Evolutionary conservation across 2,888 invertebrate genomes (phyloP).

Genomic region (Trichacis sp.): DNA sequence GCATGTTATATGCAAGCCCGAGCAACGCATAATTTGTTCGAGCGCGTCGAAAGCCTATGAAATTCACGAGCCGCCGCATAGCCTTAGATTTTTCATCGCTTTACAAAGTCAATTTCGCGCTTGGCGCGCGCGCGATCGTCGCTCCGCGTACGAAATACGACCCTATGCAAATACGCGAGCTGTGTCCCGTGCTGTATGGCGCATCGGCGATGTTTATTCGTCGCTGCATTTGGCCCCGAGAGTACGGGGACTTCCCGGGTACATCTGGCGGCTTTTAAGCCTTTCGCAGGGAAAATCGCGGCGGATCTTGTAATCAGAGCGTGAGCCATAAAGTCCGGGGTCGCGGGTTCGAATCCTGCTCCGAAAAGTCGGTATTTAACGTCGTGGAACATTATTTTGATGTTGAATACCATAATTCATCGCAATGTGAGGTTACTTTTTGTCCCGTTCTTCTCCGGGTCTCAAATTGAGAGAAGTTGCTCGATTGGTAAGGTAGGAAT

Average conservation of each 20-base stretch:
- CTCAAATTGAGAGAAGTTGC: no score
- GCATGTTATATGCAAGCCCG: background rate
- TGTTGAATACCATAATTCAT: no score
- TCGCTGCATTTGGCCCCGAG: slow-evolving; percentile 39
- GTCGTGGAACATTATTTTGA: no score
- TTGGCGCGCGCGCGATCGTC: slow-evolving; percentile 21
- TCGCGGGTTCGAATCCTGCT: slow-evolving; percentile 26
- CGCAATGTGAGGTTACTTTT: no score
- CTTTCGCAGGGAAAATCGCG: slow-evolving; percentile 38
- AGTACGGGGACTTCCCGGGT: slow-evolving; percentile 25
- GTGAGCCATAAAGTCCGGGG: slow-evolving; percentile 30
- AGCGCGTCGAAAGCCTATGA: slow-evolving; percentile 12
- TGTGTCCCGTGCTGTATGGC: slow-evolving; percentile 34
- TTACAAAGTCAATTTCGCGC: slow-evolving; percentile 33
- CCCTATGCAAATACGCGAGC: slow-evolving; percentile 38
- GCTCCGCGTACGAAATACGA: slow-evolving; percentile 35
- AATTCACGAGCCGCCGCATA: slow-evolving; percentile 10
- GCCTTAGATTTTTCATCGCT: slow-evolving; percentile 13
- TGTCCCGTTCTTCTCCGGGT: no score
- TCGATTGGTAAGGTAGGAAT: no score
- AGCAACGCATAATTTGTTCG: slow-evolving; percentile 9
- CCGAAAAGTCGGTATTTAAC: no score
- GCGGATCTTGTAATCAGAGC: slow-evolving; percentile 39
- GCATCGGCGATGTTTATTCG: slow-evolving; percentile 41
- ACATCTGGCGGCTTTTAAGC: slow-evolving; percentile 44